phyloP scores from a whole-genome alignment of 2,113 vertebrate genomes.

The Microtus oregoni region DNA sequence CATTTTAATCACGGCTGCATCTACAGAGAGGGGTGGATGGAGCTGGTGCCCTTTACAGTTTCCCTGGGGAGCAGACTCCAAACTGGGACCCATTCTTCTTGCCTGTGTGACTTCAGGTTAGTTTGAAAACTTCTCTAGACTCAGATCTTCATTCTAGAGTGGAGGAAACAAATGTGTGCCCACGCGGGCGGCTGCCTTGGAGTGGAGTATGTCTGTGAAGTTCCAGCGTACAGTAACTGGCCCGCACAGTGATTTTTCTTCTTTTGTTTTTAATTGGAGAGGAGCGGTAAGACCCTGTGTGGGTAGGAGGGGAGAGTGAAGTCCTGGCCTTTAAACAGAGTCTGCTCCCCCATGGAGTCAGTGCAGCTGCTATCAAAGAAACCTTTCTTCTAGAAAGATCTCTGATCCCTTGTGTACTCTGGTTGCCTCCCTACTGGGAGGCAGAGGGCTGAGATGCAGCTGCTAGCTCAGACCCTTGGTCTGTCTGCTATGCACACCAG shows the following conservation, averaged over 20 bases:
- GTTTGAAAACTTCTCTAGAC: not conserved
- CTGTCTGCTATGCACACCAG: not conserved
- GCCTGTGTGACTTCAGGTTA: not conserved
- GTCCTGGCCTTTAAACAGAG: not conserved
- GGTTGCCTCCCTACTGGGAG: not conserved
- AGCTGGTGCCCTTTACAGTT: not conserved
- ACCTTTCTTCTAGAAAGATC: not conserved
- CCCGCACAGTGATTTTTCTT: not conserved
- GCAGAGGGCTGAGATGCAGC: not conserved
- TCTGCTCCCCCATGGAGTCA: not conserved
- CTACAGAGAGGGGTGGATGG: not conserved
- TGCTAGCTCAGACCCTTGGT: not conserved
- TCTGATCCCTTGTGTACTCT: not conserved
- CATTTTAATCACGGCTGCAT: not conserved
- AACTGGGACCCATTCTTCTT: not conserved
- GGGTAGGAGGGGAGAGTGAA: not conserved
- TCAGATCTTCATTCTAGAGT: not conserved
- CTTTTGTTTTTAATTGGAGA: conserved; percentile 9
- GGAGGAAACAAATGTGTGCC: not conserved
- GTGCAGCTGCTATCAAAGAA: not conserved
- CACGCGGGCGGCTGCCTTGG: accelerated
- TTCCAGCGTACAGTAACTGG: accelerated
- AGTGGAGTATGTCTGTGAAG: accelerated
- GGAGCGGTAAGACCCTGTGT: not conserved
- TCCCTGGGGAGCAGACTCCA: not conserved